A percentile compares a stretch with the other conserved stretches of the same genome.
phyloP scores from a whole-genome alignment of 2,888 invertebrate genomes.

The Tetheella fluctuosa region DNA sequence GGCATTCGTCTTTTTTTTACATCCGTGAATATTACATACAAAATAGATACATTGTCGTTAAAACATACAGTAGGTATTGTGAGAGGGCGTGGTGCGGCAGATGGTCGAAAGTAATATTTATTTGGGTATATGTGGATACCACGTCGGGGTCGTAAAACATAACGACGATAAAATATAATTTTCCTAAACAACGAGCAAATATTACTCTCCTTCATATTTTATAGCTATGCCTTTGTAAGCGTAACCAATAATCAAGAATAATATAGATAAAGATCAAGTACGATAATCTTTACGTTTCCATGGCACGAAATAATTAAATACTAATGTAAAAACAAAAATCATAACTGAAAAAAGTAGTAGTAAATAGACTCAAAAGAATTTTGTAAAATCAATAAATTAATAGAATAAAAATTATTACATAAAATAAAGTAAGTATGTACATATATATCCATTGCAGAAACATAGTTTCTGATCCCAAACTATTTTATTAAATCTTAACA shows the following conservation, averaged over 20 bases:
- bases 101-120: slow-evolving; percentile 17
- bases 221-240: slow-evolving; percentile 27
- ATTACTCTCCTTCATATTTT: slow-evolving; percentile 31
- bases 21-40: background rate
- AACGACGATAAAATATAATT: slow-evolving; percentile 32
- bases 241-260: slow-evolving; percentile 20
- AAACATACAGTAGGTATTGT: background rate
- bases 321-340: too few species aligned
- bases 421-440: too few species aligned
- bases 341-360: too few species aligned
- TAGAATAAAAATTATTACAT: too few species aligned
- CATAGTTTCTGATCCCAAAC: too few species aligned
- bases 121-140: slow-evolving; percentile 21
- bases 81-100: slow-evolving; percentile 4
- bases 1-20: too few species aligned
- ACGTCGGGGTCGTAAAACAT: slow-evolving; percentile 22
- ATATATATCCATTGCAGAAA: too few species aligned
- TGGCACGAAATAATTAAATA: slow-evolving; percentile 5
- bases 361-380: too few species aligned
- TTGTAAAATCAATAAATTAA: too few species aligned
- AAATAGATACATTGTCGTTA: background rate
- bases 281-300: slow-evolving; percentile 22
- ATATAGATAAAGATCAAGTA: slow-evolving; percentile 24
- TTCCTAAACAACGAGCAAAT: slow-evolving; percentile 25
- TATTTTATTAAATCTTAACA: too few species aligned